These are phyloP conservation scores for Herminia tarsipennalis DNA, from an alignment of 2,888 invertebrate species.

Conservation along the genomic window DNA sequence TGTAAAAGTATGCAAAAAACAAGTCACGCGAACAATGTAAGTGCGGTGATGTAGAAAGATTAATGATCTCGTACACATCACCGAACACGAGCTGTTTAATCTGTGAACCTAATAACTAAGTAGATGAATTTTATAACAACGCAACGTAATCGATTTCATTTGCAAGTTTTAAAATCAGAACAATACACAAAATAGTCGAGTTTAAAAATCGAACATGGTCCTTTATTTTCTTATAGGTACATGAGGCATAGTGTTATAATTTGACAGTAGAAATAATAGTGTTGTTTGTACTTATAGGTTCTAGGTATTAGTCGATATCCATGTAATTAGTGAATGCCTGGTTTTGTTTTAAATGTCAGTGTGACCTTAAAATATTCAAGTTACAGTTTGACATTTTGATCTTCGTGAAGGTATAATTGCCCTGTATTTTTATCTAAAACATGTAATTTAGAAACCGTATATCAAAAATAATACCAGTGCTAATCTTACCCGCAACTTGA, in stretches of 20 bases:
- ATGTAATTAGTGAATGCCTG: background rate
- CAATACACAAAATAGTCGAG: no score
- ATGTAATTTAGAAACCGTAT: background rate
- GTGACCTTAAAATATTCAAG: background rate
- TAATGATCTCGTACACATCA: constrained; percentile 28
- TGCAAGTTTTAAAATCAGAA: background rate
- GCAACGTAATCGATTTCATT: constrained; percentile 4
- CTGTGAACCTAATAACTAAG: background rate
- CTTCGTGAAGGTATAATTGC: background rate
- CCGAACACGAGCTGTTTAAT: background rate
- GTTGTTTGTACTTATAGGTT: background rate
- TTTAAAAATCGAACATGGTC: no score
- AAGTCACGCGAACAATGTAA: constrained; percentile 32
- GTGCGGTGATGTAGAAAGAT: constrained; percentile 34
- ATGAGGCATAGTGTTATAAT: no score
- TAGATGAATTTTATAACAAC: background rate
- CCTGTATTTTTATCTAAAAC: background rate
- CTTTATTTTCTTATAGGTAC: no score
- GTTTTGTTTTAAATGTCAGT: background rate
- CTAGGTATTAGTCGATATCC: background rate
- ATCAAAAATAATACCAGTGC: background rate
- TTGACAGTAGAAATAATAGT: background rate
- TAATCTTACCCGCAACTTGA: background rate
- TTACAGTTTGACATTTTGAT: background rate
- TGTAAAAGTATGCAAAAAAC: constrained; percentile 43